These are phyloP conservation scores for Drosophila nr. medialis DNA, from an alignment of 2,888 invertebrate genomes.

Conservation along the genomic window DNA sequence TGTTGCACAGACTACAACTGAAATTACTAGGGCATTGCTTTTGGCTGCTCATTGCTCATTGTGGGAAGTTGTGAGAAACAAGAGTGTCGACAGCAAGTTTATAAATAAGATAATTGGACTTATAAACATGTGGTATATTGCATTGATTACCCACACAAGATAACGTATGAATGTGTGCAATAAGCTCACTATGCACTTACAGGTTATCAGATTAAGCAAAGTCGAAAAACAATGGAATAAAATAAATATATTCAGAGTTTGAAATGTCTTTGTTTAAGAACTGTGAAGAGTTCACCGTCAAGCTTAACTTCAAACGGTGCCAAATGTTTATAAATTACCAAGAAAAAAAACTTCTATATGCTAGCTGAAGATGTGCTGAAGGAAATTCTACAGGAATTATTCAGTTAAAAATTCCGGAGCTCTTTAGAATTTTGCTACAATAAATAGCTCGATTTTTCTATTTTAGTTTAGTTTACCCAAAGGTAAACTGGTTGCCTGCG, in stretches of 20 bases:
- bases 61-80: slow-evolving; percentile 41
- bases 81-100: slow-evolving; percentile 53
- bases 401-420: not conserved
- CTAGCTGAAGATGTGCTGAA: not conserved
- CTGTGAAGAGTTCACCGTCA: not conserved
- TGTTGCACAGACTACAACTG: slow-evolving; percentile 23
- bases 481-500: not conserved
- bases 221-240: not conserved
- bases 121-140: slow-evolving; percentile 19
- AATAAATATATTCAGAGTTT: not conserved
- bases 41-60: slow-evolving; percentile 20
- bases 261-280: not conserved
- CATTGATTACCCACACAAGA: slow-evolving; percentile 35
- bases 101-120: slow-evolving; percentile 57
- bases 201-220: slow-evolving; percentile 20
- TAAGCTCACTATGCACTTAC: not conserved
- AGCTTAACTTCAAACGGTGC: not conserved
- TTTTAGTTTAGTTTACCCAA: not conserved
- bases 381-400: not conserved
- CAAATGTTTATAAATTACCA: not conserved
- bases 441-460: not conserved
- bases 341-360: not conserved
- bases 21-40: slow-evolving; percentile 54
- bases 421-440: not conserved
- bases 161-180: slow-evolving; percentile 7